A percentile compares a stretch with the other conserved stretches of the same genome.
phyloP scores from a whole-genome alignment of 2,888 invertebrate species.

The Agonopterix heracliana region DNA sequence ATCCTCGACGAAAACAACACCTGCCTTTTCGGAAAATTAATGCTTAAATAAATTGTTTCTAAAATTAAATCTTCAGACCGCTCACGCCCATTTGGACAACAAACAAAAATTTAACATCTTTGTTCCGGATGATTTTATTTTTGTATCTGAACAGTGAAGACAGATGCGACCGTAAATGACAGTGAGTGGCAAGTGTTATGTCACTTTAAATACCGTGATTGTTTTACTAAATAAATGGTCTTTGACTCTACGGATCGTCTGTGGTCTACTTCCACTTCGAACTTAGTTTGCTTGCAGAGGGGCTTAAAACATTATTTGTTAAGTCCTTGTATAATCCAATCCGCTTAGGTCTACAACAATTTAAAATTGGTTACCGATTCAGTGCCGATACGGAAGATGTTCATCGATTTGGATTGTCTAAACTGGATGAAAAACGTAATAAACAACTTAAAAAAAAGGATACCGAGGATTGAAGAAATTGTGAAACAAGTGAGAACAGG shows the following conservation, averaged over 20 bases:
- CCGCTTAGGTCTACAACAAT: no score
- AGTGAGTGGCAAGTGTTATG: constrained; percentile 1
- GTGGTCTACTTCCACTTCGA: no score
- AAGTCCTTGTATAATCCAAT: no score
- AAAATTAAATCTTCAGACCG: constrained; percentile 5
- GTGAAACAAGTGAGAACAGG: no score
- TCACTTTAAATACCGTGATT: constrained; percentile 3
- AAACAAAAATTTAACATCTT: constrained; percentile 45
- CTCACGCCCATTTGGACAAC: constrained; percentile 37
- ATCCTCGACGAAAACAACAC: neutral
- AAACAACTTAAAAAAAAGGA: neutral
- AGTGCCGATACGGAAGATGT: no score
- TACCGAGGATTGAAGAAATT: neutral
- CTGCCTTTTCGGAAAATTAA: neutral
- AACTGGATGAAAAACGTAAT: neutral
- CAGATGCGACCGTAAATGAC: constrained; percentile 21
- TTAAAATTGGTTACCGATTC: no score
- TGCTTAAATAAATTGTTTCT: constrained; percentile 1
- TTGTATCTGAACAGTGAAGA: constrained; percentile 32
- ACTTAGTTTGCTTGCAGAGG: no score
- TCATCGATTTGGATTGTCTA: no score
- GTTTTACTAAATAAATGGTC: neutral
- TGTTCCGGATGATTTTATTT: constrained; percentile 42
- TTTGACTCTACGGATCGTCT: neutral
- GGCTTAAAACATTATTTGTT: no score